Percentiles rank a stretch among this genome's conserved stretches.
phyloP scores from a whole-genome alignment of 2,113 vertebrate species.

The Chaetops frenatus region DNA sequence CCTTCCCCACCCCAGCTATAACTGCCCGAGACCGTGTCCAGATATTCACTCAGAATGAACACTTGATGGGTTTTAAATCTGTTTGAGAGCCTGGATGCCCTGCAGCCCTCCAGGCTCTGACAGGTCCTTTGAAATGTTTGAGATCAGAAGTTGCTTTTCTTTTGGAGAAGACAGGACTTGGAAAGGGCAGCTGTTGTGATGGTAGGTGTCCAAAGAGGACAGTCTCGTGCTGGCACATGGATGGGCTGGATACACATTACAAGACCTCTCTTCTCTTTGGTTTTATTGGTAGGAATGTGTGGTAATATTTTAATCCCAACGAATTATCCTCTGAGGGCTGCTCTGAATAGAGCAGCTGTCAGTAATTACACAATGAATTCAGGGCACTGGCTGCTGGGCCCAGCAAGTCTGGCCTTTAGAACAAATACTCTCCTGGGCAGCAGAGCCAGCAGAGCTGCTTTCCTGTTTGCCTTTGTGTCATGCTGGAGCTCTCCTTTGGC shows the following conservation, averaged over 20 bases:
- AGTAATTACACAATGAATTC: slow-evolving; percentile 9
- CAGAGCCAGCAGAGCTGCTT: background rate
- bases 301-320: background rate
- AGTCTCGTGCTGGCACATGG: background rate
- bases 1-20: background rate
- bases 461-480: background rate
- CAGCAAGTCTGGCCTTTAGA: slow-evolving; percentile 15
- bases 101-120: background rate
- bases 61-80: background rate
- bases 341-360: background rate
- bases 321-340: background rate
- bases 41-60: background rate
- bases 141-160: background rate
- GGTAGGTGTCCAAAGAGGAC: background rate
- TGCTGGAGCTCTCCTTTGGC: background rate
- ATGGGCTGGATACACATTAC: background rate
- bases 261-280: background rate
- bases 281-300: background rate
- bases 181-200: background rate
- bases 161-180: background rate
- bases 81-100: background rate
- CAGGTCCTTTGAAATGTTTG: background rate
- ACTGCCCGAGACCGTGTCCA: background rate
- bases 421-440: background rate
- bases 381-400: background rate